Evolutionary conservation across 2,113 vertebrate genomes (phyloP), one percentile per base, ranked within the genome.

Genomic region (Coregonus clupeaformis): DNA sequence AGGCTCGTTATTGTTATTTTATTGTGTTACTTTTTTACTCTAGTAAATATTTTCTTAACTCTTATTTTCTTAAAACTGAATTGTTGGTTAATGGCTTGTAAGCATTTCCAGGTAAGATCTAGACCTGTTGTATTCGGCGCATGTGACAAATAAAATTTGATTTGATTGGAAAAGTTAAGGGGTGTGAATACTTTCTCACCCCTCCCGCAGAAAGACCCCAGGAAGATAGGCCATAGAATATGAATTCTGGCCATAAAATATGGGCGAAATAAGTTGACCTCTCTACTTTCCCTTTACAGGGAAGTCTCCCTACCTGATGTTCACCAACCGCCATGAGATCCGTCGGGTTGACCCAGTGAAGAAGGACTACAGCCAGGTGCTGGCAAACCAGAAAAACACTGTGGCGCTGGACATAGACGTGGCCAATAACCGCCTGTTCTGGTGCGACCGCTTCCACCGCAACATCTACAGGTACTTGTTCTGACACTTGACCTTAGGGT

Each of bases 291-390:
- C 75, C 76, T 72, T 69, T 69, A 18, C 73, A 94, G 98, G 98
- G 62, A 97, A 95, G 87, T 97, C 94, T 70, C 96, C 98, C 0
- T 97, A 95, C 81, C 89, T 99, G 16, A 93, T 99, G 87, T 98
- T 99, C 86, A 98, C 97, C 62, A 99, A 99, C 83, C 95, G 97
- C 9, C 97, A 99, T 0, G 98, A 99, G 87, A 97, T 99, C 73
- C 94, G 96, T 0, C 95, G 93, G 73, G 95, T 99, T 24, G 97
- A 98, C 86, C 83, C 96, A 86, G 94, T 95, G 85, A 98, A 97
- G 90, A 91, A 94, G 68, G 96, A 99, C 85, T 97, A 99, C 83
- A 95, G 94, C 0, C 97, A 96, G 62, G 94, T 99, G 83, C 96
- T 98, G 47, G 95, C 98, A 57, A 96, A 95, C 71, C 94, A 98